Conservation (phyloP, 2,113 vertebrate species). For the Tor tambroides region DNA sequence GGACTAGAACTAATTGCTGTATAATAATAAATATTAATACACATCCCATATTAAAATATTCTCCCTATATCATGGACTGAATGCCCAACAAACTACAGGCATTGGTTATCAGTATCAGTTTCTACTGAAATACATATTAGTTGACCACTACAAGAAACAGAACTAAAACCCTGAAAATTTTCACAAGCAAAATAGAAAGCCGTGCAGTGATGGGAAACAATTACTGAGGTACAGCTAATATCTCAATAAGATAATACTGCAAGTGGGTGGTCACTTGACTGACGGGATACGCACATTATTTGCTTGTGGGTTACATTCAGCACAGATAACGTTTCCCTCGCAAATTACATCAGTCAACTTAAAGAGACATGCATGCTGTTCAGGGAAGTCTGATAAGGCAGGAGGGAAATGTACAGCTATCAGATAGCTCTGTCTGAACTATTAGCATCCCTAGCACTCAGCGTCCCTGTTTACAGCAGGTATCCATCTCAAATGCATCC, state of each 20-base stretch:
- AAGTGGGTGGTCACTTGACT: not conserved
- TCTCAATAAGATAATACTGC: not conserved
- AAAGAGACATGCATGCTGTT: slow-evolving; percentile 52
- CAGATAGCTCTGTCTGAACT: slow-evolving; percentile 40
- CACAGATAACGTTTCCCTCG: not conserved
- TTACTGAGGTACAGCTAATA: not conserved
- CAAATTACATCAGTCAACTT: slow-evolving; percentile 8
- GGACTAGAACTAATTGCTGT: not conserved
- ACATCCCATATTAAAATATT: not conserved
- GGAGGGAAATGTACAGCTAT: slow-evolving; percentile 52
- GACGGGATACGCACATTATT: not conserved
- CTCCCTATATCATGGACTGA: not conserved
- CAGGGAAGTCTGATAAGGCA: slow-evolving; percentile 64
- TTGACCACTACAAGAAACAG: not conserved
- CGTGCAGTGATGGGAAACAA: not conserved
- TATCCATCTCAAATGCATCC: not conserved
- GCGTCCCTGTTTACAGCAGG: not conserved
- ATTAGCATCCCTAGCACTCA: not conserved
- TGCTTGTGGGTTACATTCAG: not conserved
- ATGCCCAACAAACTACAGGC: not conserved
- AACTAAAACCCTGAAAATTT: not conserved
- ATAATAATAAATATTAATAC: not conserved
- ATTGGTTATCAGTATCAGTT: not conserved
- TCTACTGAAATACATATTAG: not conserved
- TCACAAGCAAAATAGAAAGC: not conserved